Conservation (phyloP, 2,113 vertebrate species). For the Sylvietta virens region DNA sequence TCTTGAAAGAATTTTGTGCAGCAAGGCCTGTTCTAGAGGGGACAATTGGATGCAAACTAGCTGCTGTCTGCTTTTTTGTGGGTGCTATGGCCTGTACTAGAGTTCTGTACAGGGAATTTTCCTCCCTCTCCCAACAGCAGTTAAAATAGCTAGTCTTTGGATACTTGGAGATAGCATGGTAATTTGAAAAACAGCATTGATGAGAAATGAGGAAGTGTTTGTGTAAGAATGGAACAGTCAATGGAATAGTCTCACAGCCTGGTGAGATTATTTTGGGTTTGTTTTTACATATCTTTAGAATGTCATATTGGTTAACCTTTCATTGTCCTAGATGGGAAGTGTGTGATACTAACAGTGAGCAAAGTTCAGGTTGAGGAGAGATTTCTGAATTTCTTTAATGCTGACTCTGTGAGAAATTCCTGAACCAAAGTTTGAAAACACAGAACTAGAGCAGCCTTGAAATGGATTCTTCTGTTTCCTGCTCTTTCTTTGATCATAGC, state of each 20-base stretch:
- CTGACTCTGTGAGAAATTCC: constrained; percentile 10
- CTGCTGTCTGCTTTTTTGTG: neutral
- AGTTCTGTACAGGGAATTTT: neutral
- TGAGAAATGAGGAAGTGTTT: neutral
- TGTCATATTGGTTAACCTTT: neutral
- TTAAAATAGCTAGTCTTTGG: neutral
- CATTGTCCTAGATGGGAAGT: constrained; percentile 23
- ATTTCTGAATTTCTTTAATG: neutral
- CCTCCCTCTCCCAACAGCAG: neutral
- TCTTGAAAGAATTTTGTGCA: neutral
- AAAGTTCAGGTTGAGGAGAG: constrained; percentile 14
- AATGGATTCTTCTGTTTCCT: neutral
- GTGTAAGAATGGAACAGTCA: neutral
- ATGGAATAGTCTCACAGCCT: no score
- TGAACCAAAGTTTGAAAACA: neutral
- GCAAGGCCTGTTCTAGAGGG: neutral
- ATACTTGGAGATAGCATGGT: neutral
- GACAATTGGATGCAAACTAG: neutral
- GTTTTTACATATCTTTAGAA: neutral
- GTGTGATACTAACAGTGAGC: neutral
- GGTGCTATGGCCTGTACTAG: neutral
- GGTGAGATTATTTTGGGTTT: neutral
- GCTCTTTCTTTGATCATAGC: neutral
- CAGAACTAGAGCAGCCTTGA: neutral
- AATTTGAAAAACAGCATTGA: neutral